Evolutionary conservation across 2,888 invertebrate genomes (phyloP), one percentile per base, ranked within the genome.

Genomic region (Monochamus alternatus): DNA sequence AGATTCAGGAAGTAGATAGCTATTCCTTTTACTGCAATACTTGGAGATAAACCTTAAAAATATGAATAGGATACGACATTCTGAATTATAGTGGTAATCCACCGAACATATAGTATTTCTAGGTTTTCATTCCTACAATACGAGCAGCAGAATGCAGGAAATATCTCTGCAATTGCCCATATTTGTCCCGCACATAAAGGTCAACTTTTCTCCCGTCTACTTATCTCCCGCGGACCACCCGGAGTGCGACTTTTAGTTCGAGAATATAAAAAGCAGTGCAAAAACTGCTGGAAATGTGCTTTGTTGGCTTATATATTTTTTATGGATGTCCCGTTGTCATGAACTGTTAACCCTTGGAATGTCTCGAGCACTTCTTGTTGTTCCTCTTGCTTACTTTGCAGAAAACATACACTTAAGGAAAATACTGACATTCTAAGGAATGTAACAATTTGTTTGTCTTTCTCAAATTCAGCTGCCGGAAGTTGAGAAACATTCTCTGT

Each of bases 91-190:
- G 38, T 7, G 7, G 38, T 38, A 38, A 38, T 38, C 1, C 38
- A 38, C 38, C 38, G 38, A 38, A 38, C 38, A 55, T 55, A 55
- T 55, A 55, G 10, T 7, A 14, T 14, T 55, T 55, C 22, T 7
- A 14, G n/a, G 64, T 43, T 22, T 51, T 38, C 9, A 55, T 12
- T n/a, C 14, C 59, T 43, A 38, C 43, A 78, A 72, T 73, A 73
- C 66, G 66, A 78, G 75, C 73, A 76, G 74, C 14, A 80, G 60
- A 67, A 73, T 77, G 71, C 76, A 74, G 71, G 14, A 78, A 80
- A 80, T 82, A 81, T 82, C 81, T 81, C 76, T 76, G 77, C 81
- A 81, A 82, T 83, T 82, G 82, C 83, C 80, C 81, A 81, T 82
- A 83, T 83, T 83, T 81, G 81, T 83, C 82, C 79, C 77, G 75